Percentiles rank a stretch among this genome's conserved stretches.
Evolutionary conservation across 1,140 invertebrate genomes (phyloP).

Genomic region (Drosophila sechellia): DNA sequence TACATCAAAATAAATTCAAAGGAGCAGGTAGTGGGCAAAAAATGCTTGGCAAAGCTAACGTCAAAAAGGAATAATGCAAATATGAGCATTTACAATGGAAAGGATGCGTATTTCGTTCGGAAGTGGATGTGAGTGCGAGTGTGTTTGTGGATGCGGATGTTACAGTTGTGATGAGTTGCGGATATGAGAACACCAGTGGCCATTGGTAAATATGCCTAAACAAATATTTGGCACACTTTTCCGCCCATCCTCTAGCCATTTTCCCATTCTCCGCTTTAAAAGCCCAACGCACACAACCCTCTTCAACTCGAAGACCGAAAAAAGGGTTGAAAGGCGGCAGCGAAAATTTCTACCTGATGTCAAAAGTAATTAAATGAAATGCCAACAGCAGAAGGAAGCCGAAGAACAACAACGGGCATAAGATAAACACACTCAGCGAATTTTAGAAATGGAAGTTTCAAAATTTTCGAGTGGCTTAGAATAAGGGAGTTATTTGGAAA

Average conservation of each 20-base stretch:
- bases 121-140: conserved; percentile 6
- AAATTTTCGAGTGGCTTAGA: no score
- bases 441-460: not conserved
- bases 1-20: conserved; percentile 78
- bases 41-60: conserved; percentile 22
- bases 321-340: conserved; percentile 51
- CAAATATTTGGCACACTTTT: conserved; percentile 78
- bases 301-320: conserved; percentile 12
- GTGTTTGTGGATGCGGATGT: conserved; percentile 25
- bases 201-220: conserved; percentile 73
- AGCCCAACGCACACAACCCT: conserved; percentile 13
- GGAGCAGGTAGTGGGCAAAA: conserved; percentile 20
- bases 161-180: conserved; percentile 35
- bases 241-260: not conserved
- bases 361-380: conserved; percentile 80
- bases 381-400: conserved; percentile 58
- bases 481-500: no score
- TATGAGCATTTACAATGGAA: conserved; percentile 49
- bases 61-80: conserved; percentile 65
- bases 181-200: conserved; percentile 55
- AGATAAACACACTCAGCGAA: conserved; percentile 12
- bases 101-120: conserved; percentile 13
- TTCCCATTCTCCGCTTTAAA: not conserved
- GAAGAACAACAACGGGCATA: conserved; percentile 7
- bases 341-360: conserved; percentile 73